Conservation (phyloP, 2,888 invertebrate genomes). For the Altica lythri region DNA sequence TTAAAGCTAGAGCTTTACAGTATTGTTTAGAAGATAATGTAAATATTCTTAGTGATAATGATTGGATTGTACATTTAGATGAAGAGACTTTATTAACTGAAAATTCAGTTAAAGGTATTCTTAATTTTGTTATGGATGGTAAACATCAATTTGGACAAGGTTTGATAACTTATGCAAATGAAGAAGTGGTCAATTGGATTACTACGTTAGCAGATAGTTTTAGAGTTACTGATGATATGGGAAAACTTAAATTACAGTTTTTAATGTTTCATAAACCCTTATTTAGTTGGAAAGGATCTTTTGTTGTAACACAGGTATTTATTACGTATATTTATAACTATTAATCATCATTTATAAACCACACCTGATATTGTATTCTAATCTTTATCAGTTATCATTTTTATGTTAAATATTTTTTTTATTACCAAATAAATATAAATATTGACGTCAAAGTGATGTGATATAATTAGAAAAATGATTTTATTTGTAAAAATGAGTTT, state of each 20-base stretch:
- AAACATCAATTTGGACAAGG: slow-evolving; percentile 94
- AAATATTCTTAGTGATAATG: slow-evolving; percentile 81
- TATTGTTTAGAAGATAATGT: slow-evolving; percentile 92
- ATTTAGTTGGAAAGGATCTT: slow-evolving; percentile 98
- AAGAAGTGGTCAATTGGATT: slow-evolving; percentile 94
- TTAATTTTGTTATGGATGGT: slow-evolving; percentile 94
- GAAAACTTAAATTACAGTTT: slow-evolving; percentile 91
- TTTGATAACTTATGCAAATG: slow-evolving; percentile 94
- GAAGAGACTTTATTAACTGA: slow-evolving; percentile 95
- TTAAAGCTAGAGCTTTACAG: slow-evolving; percentile 82
- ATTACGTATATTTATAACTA: background rate
- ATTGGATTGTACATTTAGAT: slow-evolving; percentile 97
- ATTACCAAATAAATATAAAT: too few relatives aligned
- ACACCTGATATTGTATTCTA: too few relatives aligned
- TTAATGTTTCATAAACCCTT: slow-evolving; percentile 91
- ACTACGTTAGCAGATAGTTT: slow-evolving; percentile 96
- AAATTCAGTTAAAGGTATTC: slow-evolving; percentile 79
- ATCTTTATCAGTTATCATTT: too few relatives aligned
- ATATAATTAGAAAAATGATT: too few relatives aligned
- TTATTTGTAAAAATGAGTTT: too few relatives aligned
- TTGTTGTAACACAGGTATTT: slow-evolving; percentile 90
- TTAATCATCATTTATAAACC: too few relatives aligned
- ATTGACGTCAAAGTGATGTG: too few relatives aligned
- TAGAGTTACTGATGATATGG: slow-evolving; percentile 97
- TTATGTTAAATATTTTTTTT: too few relatives aligned